Base-by-base conservation (phyloP, 2,797 vertebrate species). In the Petrocephalus sullivani region DNA sequence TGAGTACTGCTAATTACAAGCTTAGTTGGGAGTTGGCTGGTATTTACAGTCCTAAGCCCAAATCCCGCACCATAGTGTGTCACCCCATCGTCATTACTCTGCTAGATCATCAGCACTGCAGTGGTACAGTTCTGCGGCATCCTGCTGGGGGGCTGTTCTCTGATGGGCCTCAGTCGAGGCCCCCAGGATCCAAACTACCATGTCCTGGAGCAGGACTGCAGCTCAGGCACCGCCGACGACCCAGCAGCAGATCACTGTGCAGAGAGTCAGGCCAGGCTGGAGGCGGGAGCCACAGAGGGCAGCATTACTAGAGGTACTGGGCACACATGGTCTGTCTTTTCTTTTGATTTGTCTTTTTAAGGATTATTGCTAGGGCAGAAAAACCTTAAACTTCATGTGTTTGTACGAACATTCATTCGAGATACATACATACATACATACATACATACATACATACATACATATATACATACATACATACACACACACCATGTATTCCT, bases 111-210 rank as follows among this genome's bases (percentile, higher is more conserved):
- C 90, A 96, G 95, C 94, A 98, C 97, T 4, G 94, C 96, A 1
- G 93, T 96, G 23, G 92, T 97, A n/a, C 93, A 97, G 14, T 93
- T 94, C 87, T 82, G 97, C 91, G 97, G 97, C 90, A 96, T 99
- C 54, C 85, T 95, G 88, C 91, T 98, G 58, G 96, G 95, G 1
- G 96, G 97, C 1, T 54, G 96, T 56, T 97, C 96, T 33, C 94
- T 99, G 49, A 95, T 98, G 92, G 96, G 96, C 89, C 97, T 99
- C 94, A 97, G 97, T 91, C 96, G 96, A 92, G 96, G 90, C 88
- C 96, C 94, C 87, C 96, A 95, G 87, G 93, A 95, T 0, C 93
- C 95, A 4, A 96, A 90, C 90, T 97, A 97, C 88, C 95, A 95
- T 87, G 93, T 90, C 1, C 90, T 96, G 86, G 95, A 95, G 89